A percentile compares a stretch with the other conserved stretches of the same genome.
phyloP scores from a whole-genome alignment of 2,113 vertebrate genomes.

The Eleginops maclovinus region DNA sequence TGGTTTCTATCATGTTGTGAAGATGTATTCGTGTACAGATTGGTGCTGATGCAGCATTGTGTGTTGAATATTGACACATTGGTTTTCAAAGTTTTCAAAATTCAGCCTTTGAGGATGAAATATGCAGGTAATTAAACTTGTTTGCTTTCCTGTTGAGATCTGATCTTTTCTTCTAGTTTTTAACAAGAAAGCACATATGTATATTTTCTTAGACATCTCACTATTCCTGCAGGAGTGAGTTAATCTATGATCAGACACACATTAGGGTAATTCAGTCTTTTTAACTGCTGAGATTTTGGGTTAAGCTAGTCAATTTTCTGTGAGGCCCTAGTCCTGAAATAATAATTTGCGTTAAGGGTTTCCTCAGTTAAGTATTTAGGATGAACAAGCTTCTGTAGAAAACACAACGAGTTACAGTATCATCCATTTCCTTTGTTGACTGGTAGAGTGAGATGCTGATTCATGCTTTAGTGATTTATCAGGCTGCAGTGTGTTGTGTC shows the following conservation, averaged over 20 bases:
- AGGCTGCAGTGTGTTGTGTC: not conserved
- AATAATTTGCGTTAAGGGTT: not conserved
- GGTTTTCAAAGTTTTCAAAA: slow-evolving; percentile 4
- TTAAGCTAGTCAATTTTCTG: not conserved
- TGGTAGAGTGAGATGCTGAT: not conserved
- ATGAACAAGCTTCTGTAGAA: too few species aligned
- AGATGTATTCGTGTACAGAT: slow-evolving; percentile 8
- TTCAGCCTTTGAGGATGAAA: slow-evolving; percentile 4
- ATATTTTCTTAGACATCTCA: not conserved
- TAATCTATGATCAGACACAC: not conserved
- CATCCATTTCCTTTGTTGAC: not conserved
- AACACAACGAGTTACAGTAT: too few species aligned
- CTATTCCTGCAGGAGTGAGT: not conserved
- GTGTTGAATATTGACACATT: slow-evolving; percentile 10
- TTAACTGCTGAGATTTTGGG: too few species aligned
- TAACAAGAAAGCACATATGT: not conserved
- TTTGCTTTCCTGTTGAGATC: not conserved
- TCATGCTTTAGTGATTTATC: not conserved
- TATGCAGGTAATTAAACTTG: not conserved
- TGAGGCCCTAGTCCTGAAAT: slow-evolving; percentile 1
- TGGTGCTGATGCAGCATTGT: not conserved
- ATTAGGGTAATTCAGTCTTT: not conserved
- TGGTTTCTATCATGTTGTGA: slow-evolving; percentile 7
- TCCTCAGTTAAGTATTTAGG: not conserved
- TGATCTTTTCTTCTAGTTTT: not conserved